Evolutionary conservation across 2,797 vertebrate species (phyloP), one percentile per base, ranked within the genome.

Genomic region (Myotis daubentonii): DNA sequence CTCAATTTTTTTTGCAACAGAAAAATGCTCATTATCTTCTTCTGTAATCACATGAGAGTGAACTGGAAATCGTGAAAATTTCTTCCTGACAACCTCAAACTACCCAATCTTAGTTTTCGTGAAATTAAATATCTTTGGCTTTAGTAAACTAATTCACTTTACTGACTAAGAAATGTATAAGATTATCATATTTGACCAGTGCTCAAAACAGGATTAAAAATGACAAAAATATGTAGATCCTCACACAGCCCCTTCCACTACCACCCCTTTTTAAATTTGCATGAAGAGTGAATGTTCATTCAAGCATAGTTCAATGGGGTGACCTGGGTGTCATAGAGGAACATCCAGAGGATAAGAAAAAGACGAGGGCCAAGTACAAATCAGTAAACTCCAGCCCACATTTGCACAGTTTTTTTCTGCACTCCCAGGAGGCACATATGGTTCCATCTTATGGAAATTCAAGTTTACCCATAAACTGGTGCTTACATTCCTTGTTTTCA

Each of bases 61-160:
- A 12, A 33, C n/a, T 85, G 41, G 68, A 80, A 89, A 94, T 71
- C 9, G 0, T 82, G 51, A 88, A 33, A 68, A 87, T 78, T 71
- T 94, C 75, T 89, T 74, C 57, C 55, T 81, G 23, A 57, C 36
- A 74, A 87, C n/a, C 57, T 91, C 76, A 55, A 87, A 87, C n/a
- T 88, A 79, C 44, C 65, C 72, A 79, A 80, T 70, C 44, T 90
- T 84, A 30, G 8, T 89, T 80, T 91, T 93, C 5, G 3, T 79
- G 30, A n/a, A 95, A 82, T 95, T 75, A 75, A 96, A 91, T 25
- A 92, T 49, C 38, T 25, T 41, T 30, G 11, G 33, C 1, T 22
- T 1, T 22, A 41, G 53, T 49, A 71, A 94, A 70, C 23, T 53
- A 74, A 85, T 75, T 90, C 38, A 36, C 22, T 87, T 87, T 72